phyloP scores from a whole-genome alignment of 2,888 invertebrate genomes.

The Drosophila sordidula region DNA sequence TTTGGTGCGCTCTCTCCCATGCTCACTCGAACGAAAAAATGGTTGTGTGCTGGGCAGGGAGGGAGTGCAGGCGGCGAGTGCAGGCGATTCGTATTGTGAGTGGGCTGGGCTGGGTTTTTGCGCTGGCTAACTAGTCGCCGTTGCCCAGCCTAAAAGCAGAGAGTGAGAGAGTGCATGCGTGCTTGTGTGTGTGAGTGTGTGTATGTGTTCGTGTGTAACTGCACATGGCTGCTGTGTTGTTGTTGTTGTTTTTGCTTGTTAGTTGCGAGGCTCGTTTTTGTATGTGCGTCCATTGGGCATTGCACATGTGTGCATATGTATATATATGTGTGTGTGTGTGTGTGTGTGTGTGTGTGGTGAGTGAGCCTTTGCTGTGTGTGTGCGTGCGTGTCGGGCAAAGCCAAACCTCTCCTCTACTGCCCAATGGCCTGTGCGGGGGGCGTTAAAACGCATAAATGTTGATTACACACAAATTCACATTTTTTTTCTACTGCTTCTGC shows the following conservation, averaged over 20 bases:
- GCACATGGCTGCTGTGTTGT: conserved; percentile 56
- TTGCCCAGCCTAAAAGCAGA: conserved; percentile 78
- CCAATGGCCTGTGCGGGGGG: conserved; percentile 61
- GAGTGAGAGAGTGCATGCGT: conserved; percentile 1
- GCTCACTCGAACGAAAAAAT: conserved; percentile 4
- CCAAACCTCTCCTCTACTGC: conserved; percentile 63
- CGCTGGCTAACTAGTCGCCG: conserved; percentile 73
- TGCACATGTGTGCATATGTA: conserved; percentile 49
- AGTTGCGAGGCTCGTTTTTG: conserved; percentile 58
- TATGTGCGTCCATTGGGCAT: conserved; percentile 77
- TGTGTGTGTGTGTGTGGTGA: conserved; percentile 14
- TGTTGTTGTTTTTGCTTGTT: conserved; percentile 49
- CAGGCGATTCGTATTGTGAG: conserved; percentile 19
- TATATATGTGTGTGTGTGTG: conserved; percentile 14
- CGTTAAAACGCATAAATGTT: conserved; percentile 77
- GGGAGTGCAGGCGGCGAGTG: conserved; percentile 26
- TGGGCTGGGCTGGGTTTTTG: conserved; percentile 63
- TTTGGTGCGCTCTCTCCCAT: conserved; percentile 8
- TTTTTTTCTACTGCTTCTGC: conserved; percentile 27
- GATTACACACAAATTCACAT: conserved; percentile 73
- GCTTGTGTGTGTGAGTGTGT: conserved; percentile 20
- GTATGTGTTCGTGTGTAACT: conserved; percentile 34
- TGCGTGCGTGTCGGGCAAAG: conserved; percentile 47
- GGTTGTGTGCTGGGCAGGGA: neutral
- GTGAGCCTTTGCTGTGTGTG: conserved; percentile 19